Evolutionary conservation across 2,797 vertebrate genomes (phyloP), one percentile per base, ranked within the genome.

Genomic region (Cryptoblepharus egeriae): DNA sequence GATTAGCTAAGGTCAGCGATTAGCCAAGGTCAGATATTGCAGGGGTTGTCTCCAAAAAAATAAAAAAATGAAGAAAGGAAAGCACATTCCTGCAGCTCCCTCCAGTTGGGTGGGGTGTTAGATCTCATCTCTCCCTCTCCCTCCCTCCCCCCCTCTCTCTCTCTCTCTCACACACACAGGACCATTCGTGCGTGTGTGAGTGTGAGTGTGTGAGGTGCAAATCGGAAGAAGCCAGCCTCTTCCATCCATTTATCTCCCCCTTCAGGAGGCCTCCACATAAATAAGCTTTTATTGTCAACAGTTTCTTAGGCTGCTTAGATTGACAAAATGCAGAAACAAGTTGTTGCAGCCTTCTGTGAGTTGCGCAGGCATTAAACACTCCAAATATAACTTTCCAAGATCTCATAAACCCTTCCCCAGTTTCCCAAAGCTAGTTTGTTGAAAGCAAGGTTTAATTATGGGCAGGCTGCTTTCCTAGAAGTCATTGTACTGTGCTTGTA

Each of bases 1-100:
- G 89, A 92, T 93, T 88, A 92, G 79, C 32, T 28, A 35, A 81
- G 83, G n/a, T 75, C 89, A 92, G 92, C 90, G 26, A 92, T 93
- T 88, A 92, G 79, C 32, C 30, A 35, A 81, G 83, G n/a, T 75
- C 89, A 92, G 92, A 35, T 8, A 5, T 11, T 32, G 15, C 10
- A 12, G 45, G 69, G 30, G 49, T 15, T n/a, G 28, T 52, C 49
- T 52, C 49, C 49, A 52, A 52, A 52, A 52, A 49, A n/a, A 52
- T 15, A 52, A 52, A 8, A 28, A 70, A 15, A 45, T 9, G 9
- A 13, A 32, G n/a, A 77, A 49, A 77, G 78, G 88, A 79, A 81
- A 65, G 76, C 81, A 85, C 83, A 81, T 75, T 87, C 88, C 77
- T 90, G 75, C 4, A 1, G 77, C 52, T 18, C 70, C 13, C 5